Evolutionary conservation across 2,888 invertebrate genomes (phyloP), one percentile per base, ranked within the genome.

Genomic region (Leucophora obtusa): DNA sequence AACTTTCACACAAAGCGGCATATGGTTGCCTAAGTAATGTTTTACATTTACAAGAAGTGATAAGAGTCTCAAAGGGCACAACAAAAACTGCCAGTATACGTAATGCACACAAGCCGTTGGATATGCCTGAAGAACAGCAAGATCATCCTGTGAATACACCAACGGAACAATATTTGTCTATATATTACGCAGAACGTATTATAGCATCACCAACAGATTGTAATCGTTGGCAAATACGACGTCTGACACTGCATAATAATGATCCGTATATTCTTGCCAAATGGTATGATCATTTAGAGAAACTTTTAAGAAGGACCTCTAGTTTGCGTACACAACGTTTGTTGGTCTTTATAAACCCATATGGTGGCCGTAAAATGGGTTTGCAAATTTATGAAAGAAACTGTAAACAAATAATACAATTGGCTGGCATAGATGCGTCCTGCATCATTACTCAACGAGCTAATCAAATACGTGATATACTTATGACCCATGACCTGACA

Each of bases 301-400:
- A 92, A n/a, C 82, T 86, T 0, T 38, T 87, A 7, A 38, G 7
- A 9, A 59, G 53, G 18, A 73, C 84, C 4, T 38, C 51, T 0
- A 85, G 85, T 50, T 82, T 91, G 85, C 92, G 96, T 65, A 95
- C 96, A 6, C 93, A 93, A 83, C 93, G 92, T 60, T 90, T 97
- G 53, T 89, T 96, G 65, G 91, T 96, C 15, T 96, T 97, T 90
- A 93, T 97, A 2, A 97, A 97, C 91, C 97, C 97, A 0, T 95
- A 93, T 87, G 96, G 96, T 0, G 97, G 97, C 0, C 94, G 94
- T 85, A 93, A 93, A 85, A 93, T 93, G 84, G 96, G 94, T 0
- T 89, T 93, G 70, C 92, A 93, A 84, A 94, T 95, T 63, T 96
- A 94, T 89, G 93, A 95, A 83, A 94, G 94, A 79, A 92, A 93